Base-by-base conservation (phyloP, 2,888 invertebrate genomes). In the Dolichomitus sp. region DNA sequence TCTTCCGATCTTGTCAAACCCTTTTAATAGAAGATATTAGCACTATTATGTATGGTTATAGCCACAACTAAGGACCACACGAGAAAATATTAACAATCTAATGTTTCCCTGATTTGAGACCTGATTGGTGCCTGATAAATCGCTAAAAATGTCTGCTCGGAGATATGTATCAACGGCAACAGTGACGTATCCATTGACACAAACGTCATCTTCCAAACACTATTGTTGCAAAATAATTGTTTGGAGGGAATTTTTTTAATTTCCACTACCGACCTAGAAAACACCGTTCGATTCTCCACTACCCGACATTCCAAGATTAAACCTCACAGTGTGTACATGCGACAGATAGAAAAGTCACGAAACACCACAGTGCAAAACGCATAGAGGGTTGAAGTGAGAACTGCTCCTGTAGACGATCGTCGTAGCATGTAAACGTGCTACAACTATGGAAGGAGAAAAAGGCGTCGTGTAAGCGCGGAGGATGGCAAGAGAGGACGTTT, bases 401-500 rank as follows among this genome's bases (percentile, higher is more conserved):
- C 1, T 30, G 27, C 37, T 37, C 37, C 37, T 37, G 33, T 17
- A 7, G 54, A 65, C 65, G 65, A 65, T 69, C 6, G 30, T 37
- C 69, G 54, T 69, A 54, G 40, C 17, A 66, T 68, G 79, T 73
- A 73, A 79, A 68, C 40, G 40, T 73, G 59, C 14, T 52, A 19
- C 50, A 59, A 42, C 40, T 45, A 77, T 11, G 42, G 42, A 42
- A 63, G 40, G 23, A 42, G 65, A 19, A 52, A 40, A 63, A 45
- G 45, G 52, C 63, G 52, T 52, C 73, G 75, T 70, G 65, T 76
- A 80, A 82, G 37, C 61, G 76, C 66, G 65, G 63, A 57, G 61
- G 63, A 74, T 48, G 76, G 66, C 63, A 27, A 73, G 17, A 37
- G 69, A 65, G 40, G 76, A 70, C 68, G 75, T 74, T 83, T 74